Percentiles rank a stretch among this genome's conserved stretches.
Conservation (phyloP, 2,888 invertebrate species). For the Azorinus chamasolen region DNA sequence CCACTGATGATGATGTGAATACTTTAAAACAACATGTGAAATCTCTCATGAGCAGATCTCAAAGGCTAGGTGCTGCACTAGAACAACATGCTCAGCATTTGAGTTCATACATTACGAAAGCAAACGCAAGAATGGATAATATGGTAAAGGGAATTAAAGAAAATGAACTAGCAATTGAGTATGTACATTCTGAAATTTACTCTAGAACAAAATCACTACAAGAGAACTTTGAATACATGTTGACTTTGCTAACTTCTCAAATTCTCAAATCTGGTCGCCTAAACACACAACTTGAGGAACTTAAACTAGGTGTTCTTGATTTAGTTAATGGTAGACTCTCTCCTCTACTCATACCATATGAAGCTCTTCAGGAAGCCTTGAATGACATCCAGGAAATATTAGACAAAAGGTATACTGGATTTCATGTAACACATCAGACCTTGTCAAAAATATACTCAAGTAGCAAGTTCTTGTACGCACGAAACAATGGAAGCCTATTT, state of each 20-base stretch:
- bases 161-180: conserved; percentile 1
- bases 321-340: conserved; percentile 29
- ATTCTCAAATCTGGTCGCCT: conserved; percentile 2
- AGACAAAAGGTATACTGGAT: conserved; percentile 9
- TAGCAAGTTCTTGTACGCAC: conserved; percentile 17
- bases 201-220: not conserved
- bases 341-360: conserved; percentile 14
- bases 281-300: conserved; percentile 22
- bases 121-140: conserved; percentile 9
- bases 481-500: conserved; percentile 8
- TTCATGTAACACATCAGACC: conserved; percentile 8
- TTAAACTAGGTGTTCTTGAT: conserved; percentile 12
- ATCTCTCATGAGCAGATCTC: conserved; percentile 11
- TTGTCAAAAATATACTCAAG: conserved; percentile 9
- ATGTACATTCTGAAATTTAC: conserved; percentile 2
- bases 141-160: conserved; percentile 6
- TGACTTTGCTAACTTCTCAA: not conserved
- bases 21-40: conserved; percentile 31
- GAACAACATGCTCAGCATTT: conserved; percentile 15
- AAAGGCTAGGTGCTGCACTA: conserved; percentile 13
- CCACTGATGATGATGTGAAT: conserved; percentile 48
- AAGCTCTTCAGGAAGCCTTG: conserved; percentile 3
- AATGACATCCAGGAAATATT: conserved; percentile 15
- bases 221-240: conserved; percentile 5
- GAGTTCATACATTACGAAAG: conserved; percentile 4